A percentile compares a stretch with the other conserved stretches of the same genome.
Conservation (phyloP, 2,797 vertebrate species). For the Eulemur rubriventer region DNA sequence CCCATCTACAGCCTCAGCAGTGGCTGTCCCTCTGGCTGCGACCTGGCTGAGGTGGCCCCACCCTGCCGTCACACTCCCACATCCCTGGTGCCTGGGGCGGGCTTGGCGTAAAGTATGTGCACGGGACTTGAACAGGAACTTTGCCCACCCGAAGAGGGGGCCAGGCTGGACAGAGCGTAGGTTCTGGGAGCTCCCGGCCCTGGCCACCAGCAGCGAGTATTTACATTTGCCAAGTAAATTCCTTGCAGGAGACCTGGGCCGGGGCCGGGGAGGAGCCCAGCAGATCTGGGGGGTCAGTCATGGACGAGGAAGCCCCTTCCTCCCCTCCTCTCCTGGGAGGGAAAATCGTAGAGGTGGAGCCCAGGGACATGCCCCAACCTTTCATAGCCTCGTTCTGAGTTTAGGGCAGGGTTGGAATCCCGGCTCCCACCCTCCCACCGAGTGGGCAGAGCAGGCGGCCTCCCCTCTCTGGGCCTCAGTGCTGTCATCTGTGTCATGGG, state of each 20-base stretch:
- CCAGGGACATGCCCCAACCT: background rate
- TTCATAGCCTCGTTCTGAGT: background rate
- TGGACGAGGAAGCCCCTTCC: background rate
- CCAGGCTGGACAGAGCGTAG: background rate
- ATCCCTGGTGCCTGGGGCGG: background rate
- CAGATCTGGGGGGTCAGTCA: background rate
- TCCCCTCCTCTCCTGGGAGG: background rate
- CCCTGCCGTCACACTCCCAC: background rate
- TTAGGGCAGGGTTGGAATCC: background rate
- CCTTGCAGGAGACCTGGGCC: background rate
- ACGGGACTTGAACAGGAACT: background rate
- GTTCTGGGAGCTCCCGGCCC: background rate
- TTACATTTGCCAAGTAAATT: conserved; percentile 69
- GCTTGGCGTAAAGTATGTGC: background rate
- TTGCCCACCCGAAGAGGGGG: too few species aligned
- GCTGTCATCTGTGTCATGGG: background rate
- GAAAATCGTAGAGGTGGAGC: background rate
- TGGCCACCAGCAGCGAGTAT: conserved; percentile 62
- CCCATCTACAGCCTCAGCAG: background rate
- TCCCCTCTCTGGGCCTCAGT: background rate
- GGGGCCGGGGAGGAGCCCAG: background rate
- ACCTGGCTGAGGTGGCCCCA: background rate
- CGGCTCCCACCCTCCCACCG: background rate
- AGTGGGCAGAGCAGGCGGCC: background rate
- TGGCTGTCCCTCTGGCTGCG: background rate